Percentiles rank a stretch among this genome's conserved stretches.
Evolutionary conservation across 1,140 invertebrate genomes (phyloP).

Genomic region (Varroa destructor): DNA sequence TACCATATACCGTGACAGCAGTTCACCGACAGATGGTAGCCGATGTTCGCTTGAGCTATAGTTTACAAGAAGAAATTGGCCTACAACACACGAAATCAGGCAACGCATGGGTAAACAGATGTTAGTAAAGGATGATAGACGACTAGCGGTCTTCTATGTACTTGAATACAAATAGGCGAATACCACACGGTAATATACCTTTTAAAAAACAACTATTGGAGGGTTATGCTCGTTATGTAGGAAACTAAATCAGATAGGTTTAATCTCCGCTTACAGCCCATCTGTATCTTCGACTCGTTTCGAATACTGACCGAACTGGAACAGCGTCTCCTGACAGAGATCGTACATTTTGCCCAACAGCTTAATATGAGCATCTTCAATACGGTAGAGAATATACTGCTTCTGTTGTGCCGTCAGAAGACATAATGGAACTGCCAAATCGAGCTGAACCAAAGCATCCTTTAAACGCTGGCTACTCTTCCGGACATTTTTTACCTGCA

Average conservation of each 20-base stretch:
- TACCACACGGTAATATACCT: background rate
- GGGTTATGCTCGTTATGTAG: background rate
- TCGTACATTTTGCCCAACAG: slow-evolving; percentile 49
- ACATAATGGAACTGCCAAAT: slow-evolving; percentile 80
- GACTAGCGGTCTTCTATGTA: background rate
- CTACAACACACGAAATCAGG: background rate
- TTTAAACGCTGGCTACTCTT: slow-evolving; percentile 88
- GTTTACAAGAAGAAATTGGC: slow-evolving; percentile 16
- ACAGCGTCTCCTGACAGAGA: slow-evolving; percentile 92
- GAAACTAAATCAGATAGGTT: background rate
- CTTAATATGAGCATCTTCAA: slow-evolving; percentile 77
- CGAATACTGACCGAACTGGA: slow-evolving; percentile 88
- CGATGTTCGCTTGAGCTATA: slow-evolving; percentile 37
- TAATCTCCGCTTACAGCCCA: no score
- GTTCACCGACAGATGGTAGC: slow-evolving; percentile 70
- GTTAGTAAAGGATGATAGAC: background rate
- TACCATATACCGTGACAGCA: slow-evolving; percentile 84
- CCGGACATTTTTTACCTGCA: slow-evolving; percentile 58
- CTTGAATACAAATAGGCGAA: background rate
- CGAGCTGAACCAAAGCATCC: slow-evolving; percentile 78
- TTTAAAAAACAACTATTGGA: background rate
- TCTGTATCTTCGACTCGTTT: slow-evolving; percentile 54
- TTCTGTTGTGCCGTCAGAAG: slow-evolving; percentile 92
- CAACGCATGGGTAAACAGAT: background rate
- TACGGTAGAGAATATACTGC: slow-evolving; percentile 80